A percentile compares a stretch with the other conserved stretches of the same genome.
These are phyloP conservation scores for Echinarachnius parma DNA, from an alignment of 53 echinoderm and acorn worm genomes.

Conservation along the genomic window DNA sequence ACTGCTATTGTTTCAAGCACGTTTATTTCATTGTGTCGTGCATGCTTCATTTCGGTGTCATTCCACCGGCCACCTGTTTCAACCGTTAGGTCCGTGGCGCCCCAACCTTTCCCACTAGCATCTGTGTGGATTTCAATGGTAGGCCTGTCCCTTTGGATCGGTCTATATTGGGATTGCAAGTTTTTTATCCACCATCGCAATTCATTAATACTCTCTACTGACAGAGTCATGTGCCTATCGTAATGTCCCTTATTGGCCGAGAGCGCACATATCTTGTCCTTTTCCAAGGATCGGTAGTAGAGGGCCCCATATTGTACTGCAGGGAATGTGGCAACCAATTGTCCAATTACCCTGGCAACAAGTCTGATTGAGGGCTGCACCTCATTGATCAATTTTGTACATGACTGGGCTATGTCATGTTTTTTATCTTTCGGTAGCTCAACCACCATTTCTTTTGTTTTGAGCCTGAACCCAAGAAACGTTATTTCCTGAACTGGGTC, in stretches of 20 bases:
- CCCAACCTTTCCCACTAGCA: slow-evolving; percentile 9
- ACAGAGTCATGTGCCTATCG: slow-evolving; percentile 44
- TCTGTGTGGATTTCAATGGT: slow-evolving; percentile 12
- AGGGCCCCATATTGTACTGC: slow-evolving; percentile 28
- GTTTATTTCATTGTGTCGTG: slow-evolving; percentile 14
- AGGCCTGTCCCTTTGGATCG: not conserved
- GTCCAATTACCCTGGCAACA: slow-evolving; percentile 30
- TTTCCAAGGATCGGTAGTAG: slow-evolving; percentile 33
- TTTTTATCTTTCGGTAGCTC: not conserved
- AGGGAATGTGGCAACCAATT: slow-evolving; percentile 31
- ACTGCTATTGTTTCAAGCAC: slow-evolving; percentile 36
- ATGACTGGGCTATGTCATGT: not conserved
- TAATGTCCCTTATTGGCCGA: slow-evolving; percentile 42
- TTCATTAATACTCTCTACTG: not conserved
- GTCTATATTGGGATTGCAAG: not conserved
- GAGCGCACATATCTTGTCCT: slow-evolving; percentile 38
- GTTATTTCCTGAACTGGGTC: not conserved
- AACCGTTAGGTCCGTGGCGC: not conserved
- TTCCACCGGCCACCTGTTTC: slow-evolving; percentile 7
- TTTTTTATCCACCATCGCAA: slow-evolving; percentile 39
- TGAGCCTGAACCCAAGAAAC: not conserved
- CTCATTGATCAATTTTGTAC: not conserved
- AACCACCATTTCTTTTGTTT: not conserved
- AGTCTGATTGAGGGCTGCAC: not conserved
- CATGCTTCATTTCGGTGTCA: not conserved